A percentile compares a stretch with the other conserved stretches of the same genome.
These are phyloP conservation scores for Tapirus indicus DNA, from an alignment of 2,797 vertebrate species.

Conservation along the genomic window DNA sequence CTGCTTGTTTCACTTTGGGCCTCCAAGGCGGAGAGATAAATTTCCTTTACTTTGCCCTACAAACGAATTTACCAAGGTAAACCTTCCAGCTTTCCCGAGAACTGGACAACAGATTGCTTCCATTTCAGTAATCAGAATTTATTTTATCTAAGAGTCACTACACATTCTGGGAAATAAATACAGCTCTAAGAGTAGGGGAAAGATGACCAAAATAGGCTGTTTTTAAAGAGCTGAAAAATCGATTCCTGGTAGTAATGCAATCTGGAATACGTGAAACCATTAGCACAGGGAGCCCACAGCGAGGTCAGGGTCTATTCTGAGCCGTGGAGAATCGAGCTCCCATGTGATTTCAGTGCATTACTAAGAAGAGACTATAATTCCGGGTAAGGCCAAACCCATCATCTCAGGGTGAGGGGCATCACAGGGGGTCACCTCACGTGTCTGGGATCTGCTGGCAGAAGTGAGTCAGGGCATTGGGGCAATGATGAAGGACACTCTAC, in stretches of 20 bases:
- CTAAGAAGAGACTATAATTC: not conserved
- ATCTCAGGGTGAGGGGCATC: not conserved
- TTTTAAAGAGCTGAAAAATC: conserved; percentile 75
- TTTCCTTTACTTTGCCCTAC: conserved; percentile 63
- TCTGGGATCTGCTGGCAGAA: not conserved
- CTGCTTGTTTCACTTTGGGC: conserved; percentile 8
- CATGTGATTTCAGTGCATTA: not conserved
- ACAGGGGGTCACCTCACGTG: not conserved
- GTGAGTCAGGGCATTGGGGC: not conserved
- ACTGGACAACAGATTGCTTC: conserved; percentile 56
- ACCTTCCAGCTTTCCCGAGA: conserved; percentile 47
- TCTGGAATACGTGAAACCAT: conserved; percentile 64
- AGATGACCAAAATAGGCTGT: conserved; percentile 73
- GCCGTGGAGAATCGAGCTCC: conserved; percentile 19
- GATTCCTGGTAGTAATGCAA: conserved; percentile 67
- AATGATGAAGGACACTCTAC: not conserved
- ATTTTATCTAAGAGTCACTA: conserved; percentile 63
- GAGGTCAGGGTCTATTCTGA: conserved; percentile 58
- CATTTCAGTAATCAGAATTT: conserved; percentile 72
- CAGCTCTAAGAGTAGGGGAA: conserved; percentile 46
- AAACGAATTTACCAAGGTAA: conserved; percentile 65
- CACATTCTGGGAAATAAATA: conserved; percentile 80
- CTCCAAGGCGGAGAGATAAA: not conserved
- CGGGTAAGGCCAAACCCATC: not conserved
- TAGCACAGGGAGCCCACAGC: not conserved